phyloP scores from a whole-genome alignment of 2,888 invertebrate species.

The Dryobotodes eremita region DNA sequence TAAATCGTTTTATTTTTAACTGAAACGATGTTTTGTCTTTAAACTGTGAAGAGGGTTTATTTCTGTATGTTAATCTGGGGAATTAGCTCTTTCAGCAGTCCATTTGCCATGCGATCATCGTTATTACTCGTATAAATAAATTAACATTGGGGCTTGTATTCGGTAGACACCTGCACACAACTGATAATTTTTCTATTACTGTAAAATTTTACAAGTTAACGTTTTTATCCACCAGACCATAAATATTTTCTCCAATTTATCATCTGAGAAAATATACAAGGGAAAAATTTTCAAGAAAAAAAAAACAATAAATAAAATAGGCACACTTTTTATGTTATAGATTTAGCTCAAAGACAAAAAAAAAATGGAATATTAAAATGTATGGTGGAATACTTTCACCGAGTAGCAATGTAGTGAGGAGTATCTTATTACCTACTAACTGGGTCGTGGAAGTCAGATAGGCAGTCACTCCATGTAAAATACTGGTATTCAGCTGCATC shows the following conservation, averaged over 20 bases:
- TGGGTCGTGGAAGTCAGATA: not conserved
- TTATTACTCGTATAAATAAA: not conserved
- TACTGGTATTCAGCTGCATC: not conserved
- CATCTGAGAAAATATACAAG: not conserved
- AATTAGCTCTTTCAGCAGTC: not conserved
- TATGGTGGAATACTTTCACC: not conserved
- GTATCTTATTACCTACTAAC: not conserved
- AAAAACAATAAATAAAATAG: not conserved
- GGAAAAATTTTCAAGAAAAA: not conserved
- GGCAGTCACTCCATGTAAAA: not conserved
- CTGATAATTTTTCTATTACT: not conserved
- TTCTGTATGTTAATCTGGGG: conserved; percentile 7
- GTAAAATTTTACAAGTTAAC: too few relatives aligned
- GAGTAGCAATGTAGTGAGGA: not conserved
- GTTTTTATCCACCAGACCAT: not conserved
- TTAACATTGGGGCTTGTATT: not conserved
- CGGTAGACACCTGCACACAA: not conserved
- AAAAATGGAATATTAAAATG: not conserved
- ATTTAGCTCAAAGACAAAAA: not conserved
- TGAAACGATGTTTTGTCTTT: conserved; percentile 38
- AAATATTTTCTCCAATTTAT: not conserved
- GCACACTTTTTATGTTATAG: not conserved
- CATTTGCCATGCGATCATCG: not conserved
- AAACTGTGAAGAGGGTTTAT: conserved; percentile 23
- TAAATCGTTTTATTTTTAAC: conserved; percentile 51